phyloP scores from a whole-genome alignment of 2,113 vertebrate genomes.

The Elephantulus edwardii region DNA sequence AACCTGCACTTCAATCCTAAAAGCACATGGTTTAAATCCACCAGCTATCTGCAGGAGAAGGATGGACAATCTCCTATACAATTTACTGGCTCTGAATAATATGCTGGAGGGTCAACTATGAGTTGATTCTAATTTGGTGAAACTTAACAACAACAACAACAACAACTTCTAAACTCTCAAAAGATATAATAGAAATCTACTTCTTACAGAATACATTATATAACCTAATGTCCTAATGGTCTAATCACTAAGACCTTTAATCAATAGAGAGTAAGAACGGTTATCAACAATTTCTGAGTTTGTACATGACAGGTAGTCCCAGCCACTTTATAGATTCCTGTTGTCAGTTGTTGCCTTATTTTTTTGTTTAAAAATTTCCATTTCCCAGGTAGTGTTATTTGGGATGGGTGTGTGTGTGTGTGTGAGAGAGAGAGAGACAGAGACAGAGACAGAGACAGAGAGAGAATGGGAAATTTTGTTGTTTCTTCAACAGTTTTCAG shows the following conservation, averaged over 20 bases:
- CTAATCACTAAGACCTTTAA: background rate
- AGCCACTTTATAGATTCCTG: background rate
- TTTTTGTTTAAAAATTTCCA: constrained; percentile 4
- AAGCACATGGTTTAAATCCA: too few species aligned
- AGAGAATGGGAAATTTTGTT: too few species aligned
- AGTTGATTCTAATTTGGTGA: too few species aligned
- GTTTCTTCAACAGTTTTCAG: background rate
- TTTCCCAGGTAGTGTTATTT: background rate
- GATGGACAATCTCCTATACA: too few species aligned
- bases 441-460: too few species aligned
- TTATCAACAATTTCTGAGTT: background rate
- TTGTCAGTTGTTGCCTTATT: background rate
- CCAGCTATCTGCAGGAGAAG: too few species aligned
- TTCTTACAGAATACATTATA: background rate
- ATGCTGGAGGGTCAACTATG: too few species aligned
- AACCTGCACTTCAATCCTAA: too few species aligned
- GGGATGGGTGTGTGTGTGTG: background rate
- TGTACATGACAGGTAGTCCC: background rate
- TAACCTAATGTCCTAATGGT: background rate
- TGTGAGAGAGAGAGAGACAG: too few species aligned
- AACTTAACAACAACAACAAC: too few species aligned
- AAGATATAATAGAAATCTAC: background rate
- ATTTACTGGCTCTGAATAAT: too few species aligned
- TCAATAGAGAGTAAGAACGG: background rate
- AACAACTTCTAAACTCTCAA: background rate